phyloP scores from a whole-genome alignment of 2,888 invertebrate genomes.

The Elgonia sp. region DNA sequence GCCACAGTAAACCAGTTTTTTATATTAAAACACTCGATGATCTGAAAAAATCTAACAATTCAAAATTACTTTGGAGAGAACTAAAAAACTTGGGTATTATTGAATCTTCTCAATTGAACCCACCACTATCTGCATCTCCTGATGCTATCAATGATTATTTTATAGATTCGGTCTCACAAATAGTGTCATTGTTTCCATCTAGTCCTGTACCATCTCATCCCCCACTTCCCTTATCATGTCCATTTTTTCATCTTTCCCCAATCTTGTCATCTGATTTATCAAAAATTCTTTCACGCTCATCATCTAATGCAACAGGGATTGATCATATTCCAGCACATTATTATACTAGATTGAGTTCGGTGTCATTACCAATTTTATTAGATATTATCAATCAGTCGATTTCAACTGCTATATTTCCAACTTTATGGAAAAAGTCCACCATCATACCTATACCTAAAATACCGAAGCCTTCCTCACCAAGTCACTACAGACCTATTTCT shows the following conservation, averaged over 20 bases:
- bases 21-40: neutral
- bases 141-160: constrained; percentile 17
- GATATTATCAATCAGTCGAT: neutral
- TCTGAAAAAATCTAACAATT: neutral
- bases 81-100: neutral
- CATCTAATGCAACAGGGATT: neutral
- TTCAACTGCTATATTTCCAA: neutral
- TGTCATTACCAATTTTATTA: neutral
- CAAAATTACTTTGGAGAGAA: neutral
- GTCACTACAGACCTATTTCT: neutral
- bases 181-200: neutral
- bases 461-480: neutral
- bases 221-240: neutral
- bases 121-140: neutral
- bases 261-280: neutral
- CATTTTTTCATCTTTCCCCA: neutral
- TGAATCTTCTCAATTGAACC: neutral
- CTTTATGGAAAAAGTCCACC: neutral
- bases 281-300: neutral
- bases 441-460: constrained; percentile 6
- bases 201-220: neutral
- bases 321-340: neutral
- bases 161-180: neutral
- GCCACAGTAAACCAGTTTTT: neutral
- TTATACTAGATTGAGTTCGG: neutral